A percentile compares a stretch with the other conserved stretches of the same genome.
phyloP scores from a whole-genome alignment of 1,140 invertebrate species.

The Aphis craccivora region DNA sequence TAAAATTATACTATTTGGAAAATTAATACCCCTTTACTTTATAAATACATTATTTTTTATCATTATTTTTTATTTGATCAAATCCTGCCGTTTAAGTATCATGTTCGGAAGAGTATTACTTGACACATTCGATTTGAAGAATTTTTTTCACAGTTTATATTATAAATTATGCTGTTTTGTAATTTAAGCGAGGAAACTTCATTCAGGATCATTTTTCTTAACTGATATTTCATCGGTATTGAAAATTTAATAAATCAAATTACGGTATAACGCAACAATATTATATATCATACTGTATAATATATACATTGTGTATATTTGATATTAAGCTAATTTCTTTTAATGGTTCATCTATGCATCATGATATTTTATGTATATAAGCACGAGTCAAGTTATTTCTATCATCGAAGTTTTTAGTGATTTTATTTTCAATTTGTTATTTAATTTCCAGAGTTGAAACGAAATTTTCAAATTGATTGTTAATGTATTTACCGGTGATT shows the following conservation, averaged over 20 bases:
- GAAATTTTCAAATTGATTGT: not conserved
- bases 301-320: no score
- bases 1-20: not conserved
- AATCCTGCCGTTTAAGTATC: not conserved
- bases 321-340: not conserved
- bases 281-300: not conserved
- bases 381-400: not conserved
- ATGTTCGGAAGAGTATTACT: not conserved
- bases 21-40: not conserved
- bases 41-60: not conserved
- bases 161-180: no score
- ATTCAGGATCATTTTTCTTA: not conserved
- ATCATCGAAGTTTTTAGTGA: not conserved
- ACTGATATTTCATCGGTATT: not conserved
- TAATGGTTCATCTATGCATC: not conserved
- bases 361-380: not conserved
- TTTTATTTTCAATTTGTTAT: slow-evolving; percentile 1
- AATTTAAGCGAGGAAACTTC: no score
- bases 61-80: not conserved
- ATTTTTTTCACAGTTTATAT: no score
- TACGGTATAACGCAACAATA: not conserved
- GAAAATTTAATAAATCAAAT: not conserved
- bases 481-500: not conserved
- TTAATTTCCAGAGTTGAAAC: not conserved
- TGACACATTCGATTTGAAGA: not conserved